These are phyloP conservation scores for Aphaenogaster ashmeadi DNA, from an alignment of 1,140 invertebrate species.

Conservation along the genomic window DNA sequence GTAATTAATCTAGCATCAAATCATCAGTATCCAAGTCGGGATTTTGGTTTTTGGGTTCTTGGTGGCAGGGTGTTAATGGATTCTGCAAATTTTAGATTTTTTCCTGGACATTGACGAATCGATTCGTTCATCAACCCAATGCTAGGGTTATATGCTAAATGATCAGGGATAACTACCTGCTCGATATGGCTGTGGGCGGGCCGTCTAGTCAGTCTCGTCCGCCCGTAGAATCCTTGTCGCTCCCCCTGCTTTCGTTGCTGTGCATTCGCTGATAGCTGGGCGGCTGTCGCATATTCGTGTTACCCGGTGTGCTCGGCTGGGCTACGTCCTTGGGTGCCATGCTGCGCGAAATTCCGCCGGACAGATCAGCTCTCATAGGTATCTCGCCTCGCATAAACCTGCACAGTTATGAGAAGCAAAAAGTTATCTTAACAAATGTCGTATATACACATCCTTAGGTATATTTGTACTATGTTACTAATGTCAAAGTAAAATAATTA, in stretches of 20 bases:
- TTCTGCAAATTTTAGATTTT: slow-evolving; percentile 25
- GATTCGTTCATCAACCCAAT: slow-evolving; percentile 8
- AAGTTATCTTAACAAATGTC: background rate
- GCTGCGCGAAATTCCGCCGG: slow-evolving; percentile 77
- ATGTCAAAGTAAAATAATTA: background rate
- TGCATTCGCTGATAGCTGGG: slow-evolving; percentile 94
- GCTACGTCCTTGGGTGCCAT: slow-evolving; percentile 83
- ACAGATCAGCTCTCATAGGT: slow-evolving; percentile 79
- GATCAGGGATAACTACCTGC: slow-evolving; percentile 76
- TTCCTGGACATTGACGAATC: slow-evolving; percentile 18
- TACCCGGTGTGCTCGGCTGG: slow-evolving; percentile 91
- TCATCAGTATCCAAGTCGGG: background rate
- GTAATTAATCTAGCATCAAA: background rate
- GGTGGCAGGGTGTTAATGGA: background rate
- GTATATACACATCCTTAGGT: background rate
- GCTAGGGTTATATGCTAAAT: background rate
- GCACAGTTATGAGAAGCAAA: slow-evolving; percentile 32
- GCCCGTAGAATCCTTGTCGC: slow-evolving; percentile 90
- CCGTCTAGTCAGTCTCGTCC: slow-evolving; percentile 92
- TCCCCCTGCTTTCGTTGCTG: slow-evolving; percentile 93
- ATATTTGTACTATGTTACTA: background rate
- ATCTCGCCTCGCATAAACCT: slow-evolving; percentile 95
- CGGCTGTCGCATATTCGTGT: slow-evolving; percentile 88
- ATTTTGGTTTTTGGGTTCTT: background rate
- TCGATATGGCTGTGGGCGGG: slow-evolving; percentile 86